phyloP scores from a whole-genome alignment of 1,140 invertebrate species.

The Coenobita brevimanus region DNA sequence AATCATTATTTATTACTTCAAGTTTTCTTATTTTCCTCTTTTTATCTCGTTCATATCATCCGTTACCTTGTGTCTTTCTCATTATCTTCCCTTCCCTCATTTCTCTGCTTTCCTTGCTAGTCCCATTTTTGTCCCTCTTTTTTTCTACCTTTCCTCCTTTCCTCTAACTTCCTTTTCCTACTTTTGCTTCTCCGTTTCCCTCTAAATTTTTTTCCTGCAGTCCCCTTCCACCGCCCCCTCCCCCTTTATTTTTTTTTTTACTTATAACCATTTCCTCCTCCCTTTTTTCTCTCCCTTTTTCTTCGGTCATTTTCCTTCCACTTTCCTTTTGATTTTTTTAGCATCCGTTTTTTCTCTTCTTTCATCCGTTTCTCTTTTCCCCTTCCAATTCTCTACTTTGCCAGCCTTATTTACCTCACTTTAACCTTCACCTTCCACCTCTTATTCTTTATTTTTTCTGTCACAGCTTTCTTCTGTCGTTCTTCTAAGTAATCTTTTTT shows the following conservation, averaged over 20 bases:
- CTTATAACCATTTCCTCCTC: not conserved
- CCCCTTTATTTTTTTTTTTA: not conserved
- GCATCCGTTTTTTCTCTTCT: not conserved
- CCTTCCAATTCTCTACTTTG: not conserved
- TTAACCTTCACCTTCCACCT: not conserved
- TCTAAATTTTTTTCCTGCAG: not conserved
- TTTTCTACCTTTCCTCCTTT: too few species aligned
- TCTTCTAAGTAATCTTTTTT: not conserved
- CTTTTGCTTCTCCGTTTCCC: not conserved
- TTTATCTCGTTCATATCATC: too few species aligned
- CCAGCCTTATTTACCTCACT: not conserved
- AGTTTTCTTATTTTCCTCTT: too few species aligned
- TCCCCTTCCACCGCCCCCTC: not conserved
- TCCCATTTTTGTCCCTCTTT: too few species aligned
- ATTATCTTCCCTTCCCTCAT: too few species aligned
- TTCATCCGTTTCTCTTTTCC: not conserved
- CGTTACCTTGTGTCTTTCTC: too few species aligned
- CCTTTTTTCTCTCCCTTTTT: not conserved
- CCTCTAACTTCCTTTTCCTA: too few species aligned
- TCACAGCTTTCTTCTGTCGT: not conserved
- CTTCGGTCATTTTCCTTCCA: not conserved
- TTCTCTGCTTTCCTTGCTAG: too few species aligned
- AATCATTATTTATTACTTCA: too few species aligned
- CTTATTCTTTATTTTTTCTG: not conserved
- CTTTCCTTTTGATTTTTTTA: not conserved